These are phyloP conservation scores for Jordanella pulchra DNA, from an alignment of 2,797 vertebrate species.

Conservation along the genomic window DNA sequence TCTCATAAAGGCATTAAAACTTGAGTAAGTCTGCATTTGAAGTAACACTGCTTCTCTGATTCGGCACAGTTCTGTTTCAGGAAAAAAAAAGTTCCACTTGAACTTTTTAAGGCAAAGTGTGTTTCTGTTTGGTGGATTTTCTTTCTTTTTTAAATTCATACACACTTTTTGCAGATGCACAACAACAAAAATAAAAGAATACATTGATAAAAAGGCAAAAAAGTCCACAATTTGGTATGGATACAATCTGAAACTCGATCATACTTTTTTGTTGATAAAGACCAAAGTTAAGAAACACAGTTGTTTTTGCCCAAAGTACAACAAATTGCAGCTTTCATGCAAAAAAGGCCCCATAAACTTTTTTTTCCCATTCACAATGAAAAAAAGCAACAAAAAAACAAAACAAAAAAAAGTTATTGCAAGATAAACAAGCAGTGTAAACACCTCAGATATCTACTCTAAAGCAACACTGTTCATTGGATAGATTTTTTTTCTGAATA, in stretches of 20 bases:
- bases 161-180: constrained; percentile 85
- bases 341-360: constrained; percentile 85
- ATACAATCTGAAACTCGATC: constrained; percentile 81
- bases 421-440: constrained; percentile 87
- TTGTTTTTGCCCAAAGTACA: constrained; percentile 82
- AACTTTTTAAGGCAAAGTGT: constrained; percentile 87
- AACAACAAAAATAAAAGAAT: constrained; percentile 67
- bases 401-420: constrained; percentile 83
- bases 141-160: constrained; percentile 74
- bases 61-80: constrained; percentile 84
- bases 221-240: constrained; percentile 85
- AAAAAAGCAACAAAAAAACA: constrained; percentile 60
- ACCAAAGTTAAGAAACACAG: constrained; percentile 81
- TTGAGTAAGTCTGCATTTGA: constrained; percentile 83
- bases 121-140: constrained; percentile 85
- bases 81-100: constrained; percentile 78
- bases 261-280: constrained; percentile 71
- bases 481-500: constrained; percentile 85
- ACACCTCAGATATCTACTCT: constrained; percentile 86
- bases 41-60: constrained; percentile 83
- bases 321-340: constrained; percentile 87
- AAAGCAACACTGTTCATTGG: constrained; percentile 86
- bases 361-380: constrained; percentile 80
- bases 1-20: constrained; percentile 83
- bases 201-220: constrained; percentile 78